Base-by-base conservation (phyloP, 1,140 invertebrate species). In the Lordiphosa collinella region DNA sequence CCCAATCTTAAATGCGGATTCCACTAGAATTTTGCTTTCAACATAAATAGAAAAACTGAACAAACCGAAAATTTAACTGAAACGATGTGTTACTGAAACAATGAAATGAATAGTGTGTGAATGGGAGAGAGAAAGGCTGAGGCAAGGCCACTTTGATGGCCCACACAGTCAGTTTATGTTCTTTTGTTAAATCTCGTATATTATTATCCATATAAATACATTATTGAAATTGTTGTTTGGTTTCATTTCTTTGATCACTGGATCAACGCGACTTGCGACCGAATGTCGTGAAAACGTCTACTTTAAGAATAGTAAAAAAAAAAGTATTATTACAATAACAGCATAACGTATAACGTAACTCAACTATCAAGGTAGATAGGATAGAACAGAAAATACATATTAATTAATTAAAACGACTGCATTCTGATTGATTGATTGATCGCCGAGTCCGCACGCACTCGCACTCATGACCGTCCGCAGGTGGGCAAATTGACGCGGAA, bases 401-500 rank as follows among this genome's bases (percentile, higher is more conserved):
- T 82, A 82, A 79, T 79, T 80, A 84, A 82, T 82, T 82, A 84
- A 79, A 70, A 66, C 56, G 41, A 67, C 62, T 29, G 25, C 7
- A 29, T 14, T 14, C 29, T 31, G 12, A 11, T n/a, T n/a, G n/a
- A n/a, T n/a, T n/a, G n/a, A 32, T 31, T 48, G 43, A 14, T 31
- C 11, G 48, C 31, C 46, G 25, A 34, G 35, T 44, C 41, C 29
- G 29, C 8, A 13, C 8, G 18, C 10, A 10, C 53, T 7, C 41
- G 31, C 43, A 41, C 58, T 88, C 79, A 88, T 70, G 78, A 88
- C 58, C 87, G 71, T 58, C 85, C 87, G 54, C 95, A 96, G 31
- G 94, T 94, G 50, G 95, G 95, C 54, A 95, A 89, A 90, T 96
- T 96, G 52, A 96, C 95, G 57, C 90, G 91, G 89, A 96, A 96